These are phyloP conservation scores for Spea hammondii DNA, from an alignment of 2,797 vertebrate genomes.

Conservation along the genomic window DNA sequence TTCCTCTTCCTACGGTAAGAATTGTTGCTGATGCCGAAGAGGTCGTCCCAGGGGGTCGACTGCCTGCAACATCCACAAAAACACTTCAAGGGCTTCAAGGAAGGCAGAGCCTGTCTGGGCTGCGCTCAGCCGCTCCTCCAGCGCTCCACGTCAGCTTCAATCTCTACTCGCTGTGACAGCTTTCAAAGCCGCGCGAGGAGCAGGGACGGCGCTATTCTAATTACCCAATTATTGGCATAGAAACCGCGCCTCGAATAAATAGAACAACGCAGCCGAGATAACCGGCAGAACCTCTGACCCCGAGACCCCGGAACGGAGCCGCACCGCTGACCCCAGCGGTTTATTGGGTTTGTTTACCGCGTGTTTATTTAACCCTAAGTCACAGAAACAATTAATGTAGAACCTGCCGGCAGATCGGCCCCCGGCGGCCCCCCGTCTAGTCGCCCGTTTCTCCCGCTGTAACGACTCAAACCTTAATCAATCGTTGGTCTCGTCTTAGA, in stretches of 20 bases:
- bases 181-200: conserved; percentile 39
- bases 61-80: conserved; percentile 20
- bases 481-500: no score
- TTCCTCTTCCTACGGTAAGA: conserved; percentile 27
- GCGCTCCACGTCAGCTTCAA: conserved; percentile 40
- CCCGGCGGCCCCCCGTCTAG: no score
- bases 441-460: no score
- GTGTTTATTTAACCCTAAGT: no score
- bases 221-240: conserved; percentile 42
- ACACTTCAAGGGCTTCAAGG: conserved; percentile 35
- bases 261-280: not conserved
- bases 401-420: no score
- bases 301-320: not conserved
- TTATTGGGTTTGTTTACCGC: no score
- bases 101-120: conserved; percentile 30
- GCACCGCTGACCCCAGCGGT: no score
- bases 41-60: conserved; percentile 43
- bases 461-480: no score
- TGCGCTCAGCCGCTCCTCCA: conserved; percentile 5
- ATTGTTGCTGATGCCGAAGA: conserved; percentile 29
- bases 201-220: conserved; percentile 33
- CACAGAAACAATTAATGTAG: no score
- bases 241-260: conserved; percentile 12
- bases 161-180: conserved; percentile 40
- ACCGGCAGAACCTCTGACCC: not conserved